Evolutionary conservation across 2,888 invertebrate genomes (phyloP).

Genomic region (Atherix ibis): DNA sequence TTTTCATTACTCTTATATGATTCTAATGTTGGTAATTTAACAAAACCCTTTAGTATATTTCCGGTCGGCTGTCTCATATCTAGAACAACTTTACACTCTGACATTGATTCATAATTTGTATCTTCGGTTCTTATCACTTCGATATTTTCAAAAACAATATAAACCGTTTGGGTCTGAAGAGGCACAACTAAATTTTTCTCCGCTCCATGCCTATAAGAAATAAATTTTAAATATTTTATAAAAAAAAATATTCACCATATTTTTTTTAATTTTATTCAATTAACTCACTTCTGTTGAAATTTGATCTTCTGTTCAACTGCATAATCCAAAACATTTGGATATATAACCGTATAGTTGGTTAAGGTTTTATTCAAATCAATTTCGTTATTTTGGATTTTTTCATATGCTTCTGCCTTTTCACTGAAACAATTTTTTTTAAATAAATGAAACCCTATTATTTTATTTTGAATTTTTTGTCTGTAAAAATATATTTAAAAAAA

Average conservation of each 20-base stretch:
- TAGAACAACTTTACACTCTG: slow-evolving; percentile 44
- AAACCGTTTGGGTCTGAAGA: slow-evolving; percentile 46
- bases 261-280: neutral
- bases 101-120: slow-evolving; percentile 32
- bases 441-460: neutral
- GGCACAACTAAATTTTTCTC: slow-evolving; percentile 34
- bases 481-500: neutral
- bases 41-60: slow-evolving; percentile 7
- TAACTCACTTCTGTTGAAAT: slow-evolving; percentile 33
- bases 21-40: slow-evolving; percentile 7
- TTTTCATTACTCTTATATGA: slow-evolving; percentile 3
- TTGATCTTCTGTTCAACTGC: slow-evolving; percentile 44
- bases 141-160: slow-evolving; percentile 55
- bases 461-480: neutral
- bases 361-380: slow-evolving; percentile 21
- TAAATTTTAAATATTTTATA: no score
- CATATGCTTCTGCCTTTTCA: slow-evolving; percentile 21
- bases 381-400: slow-evolving; percentile 20
- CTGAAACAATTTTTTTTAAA: slow-evolving; percentile 18
- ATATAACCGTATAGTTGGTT: slow-evolving; percentile 40
- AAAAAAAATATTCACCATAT: no score
- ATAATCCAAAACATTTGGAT: slow-evolving; percentile 55
- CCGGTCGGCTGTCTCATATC: slow-evolving; percentile 26
- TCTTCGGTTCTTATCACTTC: slow-evolving; percentile 51
- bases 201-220: slow-evolving; percentile 25